phyloP scores from a whole-genome alignment of 2,113 vertebrate genomes.

The Oncorhynchus masou region DNA sequence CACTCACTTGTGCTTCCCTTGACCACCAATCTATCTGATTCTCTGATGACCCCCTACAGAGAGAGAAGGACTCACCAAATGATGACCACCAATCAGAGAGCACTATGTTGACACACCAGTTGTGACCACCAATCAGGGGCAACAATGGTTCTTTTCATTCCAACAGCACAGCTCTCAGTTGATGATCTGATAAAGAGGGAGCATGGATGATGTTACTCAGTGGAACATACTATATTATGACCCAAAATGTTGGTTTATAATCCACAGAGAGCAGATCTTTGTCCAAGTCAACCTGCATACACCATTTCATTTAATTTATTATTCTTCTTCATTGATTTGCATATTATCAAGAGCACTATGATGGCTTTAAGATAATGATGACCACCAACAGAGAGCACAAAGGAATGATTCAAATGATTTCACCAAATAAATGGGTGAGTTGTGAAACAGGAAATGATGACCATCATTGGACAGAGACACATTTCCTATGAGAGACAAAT shows the following conservation, averaged over 20 bases:
- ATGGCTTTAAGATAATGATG: not conserved
- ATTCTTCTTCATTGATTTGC: conserved; percentile 8
- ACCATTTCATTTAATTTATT: not conserved
- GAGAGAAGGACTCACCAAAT: not conserved
- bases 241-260: conserved; percentile 21
- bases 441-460: not conserved
- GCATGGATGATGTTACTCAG: conserved; percentile 1
- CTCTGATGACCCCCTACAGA: not conserved
- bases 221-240: not conserved
- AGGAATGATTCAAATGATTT: conserved; percentile 11
- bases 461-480: conserved; percentile 7
- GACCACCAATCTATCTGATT: not conserved
- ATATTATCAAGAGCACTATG: conserved; percentile 11
- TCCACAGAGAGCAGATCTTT: conserved; percentile 19
- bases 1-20: conserved; percentile 14
- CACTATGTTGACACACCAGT: too few relatives aligned
- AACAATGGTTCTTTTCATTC: conserved; percentile 66
- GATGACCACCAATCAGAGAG: too few relatives aligned
- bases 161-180: conserved; percentile 48
- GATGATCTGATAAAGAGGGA: conserved; percentile 16
- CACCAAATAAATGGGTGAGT: conserved; percentile 31
- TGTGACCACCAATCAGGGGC: conserved; percentile 53
- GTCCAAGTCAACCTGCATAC: conserved; percentile 21
- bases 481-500: conserved; percentile 10
- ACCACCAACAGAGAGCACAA: not conserved